Evolutionary conservation across 2,888 invertebrate species (phyloP).

Genomic region (Euzophera pinguis): DNA sequence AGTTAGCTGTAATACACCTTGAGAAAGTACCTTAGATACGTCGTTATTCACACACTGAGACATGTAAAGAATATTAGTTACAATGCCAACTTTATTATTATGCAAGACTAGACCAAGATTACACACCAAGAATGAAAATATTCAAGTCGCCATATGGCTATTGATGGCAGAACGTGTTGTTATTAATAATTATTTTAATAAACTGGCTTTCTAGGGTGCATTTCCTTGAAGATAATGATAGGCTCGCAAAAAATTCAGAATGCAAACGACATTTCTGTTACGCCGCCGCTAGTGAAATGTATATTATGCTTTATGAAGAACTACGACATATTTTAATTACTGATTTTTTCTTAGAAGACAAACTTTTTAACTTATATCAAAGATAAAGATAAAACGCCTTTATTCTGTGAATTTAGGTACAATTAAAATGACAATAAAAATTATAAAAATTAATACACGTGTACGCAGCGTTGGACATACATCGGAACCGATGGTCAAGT

Average conservation of each 20-base stretch:
- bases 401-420: too few species aligned
- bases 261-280: slow-evolving; percentile 3
- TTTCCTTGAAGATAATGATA: slow-evolving; percentile 10
- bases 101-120: slow-evolving; percentile 29
- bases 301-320: not conserved
- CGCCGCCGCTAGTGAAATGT: not conserved
- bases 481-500: too few species aligned
- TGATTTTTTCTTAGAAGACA: too few species aligned
- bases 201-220: slow-evolving; percentile 1
- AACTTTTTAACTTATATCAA: too few species aligned
- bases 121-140: slow-evolving; percentile 24
- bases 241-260: slow-evolving; percentile 1
- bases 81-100: slow-evolving; percentile 31
- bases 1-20: slow-evolving; percentile 46
- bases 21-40: slow-evolving; percentile 37
- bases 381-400: too few species aligned
- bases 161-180: slow-evolving; percentile 1
- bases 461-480: too few species aligned
- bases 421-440: too few species aligned
- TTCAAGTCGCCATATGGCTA: not conserved
- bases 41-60: slow-evolving; percentile 33
- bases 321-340: not conserved
- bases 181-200: slow-evolving; percentile 2
- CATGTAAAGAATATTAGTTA: slow-evolving; percentile 40
- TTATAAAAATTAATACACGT: too few species aligned